Conservation (phyloP, 2,113 vertebrate genomes). For the Pseudorectes ferrugineus region DNA sequence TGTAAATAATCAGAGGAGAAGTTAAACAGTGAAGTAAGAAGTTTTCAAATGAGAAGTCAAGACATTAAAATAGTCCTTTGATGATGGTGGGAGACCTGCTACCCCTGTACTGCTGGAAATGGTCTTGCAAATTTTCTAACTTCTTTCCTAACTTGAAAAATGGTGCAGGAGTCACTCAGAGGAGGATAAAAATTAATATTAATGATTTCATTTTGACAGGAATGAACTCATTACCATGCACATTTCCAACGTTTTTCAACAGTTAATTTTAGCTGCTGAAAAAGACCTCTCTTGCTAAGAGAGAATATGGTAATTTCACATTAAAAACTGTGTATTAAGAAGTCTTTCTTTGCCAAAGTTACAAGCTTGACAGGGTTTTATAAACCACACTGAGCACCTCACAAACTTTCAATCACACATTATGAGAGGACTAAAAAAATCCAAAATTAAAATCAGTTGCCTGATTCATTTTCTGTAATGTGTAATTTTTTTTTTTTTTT, state of each 20-base stretch:
- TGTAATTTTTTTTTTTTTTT: neutral
- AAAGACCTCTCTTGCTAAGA: conserved; percentile 57
- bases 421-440: conserved; percentile 51
- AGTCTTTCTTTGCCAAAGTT: conserved; percentile 62
- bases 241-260: conserved; percentile 65
- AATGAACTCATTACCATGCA: conserved; percentile 61
- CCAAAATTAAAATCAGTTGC: conserved; percentile 45
- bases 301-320: conserved; percentile 65
- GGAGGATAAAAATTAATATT: conserved; percentile 62
- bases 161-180: conserved; percentile 44
- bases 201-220: conserved; percentile 62
- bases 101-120: neutral
- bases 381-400: conserved; percentile 54
- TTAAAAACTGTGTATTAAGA: conserved; percentile 63
- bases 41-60: neutral
- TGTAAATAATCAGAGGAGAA: neutral
- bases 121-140: neutral
- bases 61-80: neutral
- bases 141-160: conserved; percentile 48
- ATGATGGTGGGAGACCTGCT: neutral
- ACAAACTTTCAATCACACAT: conserved; percentile 56
- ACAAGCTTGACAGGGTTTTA: conserved; percentile 62
- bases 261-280: conserved; percentile 68
- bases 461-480: neutral
- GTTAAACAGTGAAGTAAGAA: neutral